Evolutionary conservation across 37 sponge, comb jelly and placozoan genomes (phyloP).

Genomic region (Tethya wilhelma): DNA sequence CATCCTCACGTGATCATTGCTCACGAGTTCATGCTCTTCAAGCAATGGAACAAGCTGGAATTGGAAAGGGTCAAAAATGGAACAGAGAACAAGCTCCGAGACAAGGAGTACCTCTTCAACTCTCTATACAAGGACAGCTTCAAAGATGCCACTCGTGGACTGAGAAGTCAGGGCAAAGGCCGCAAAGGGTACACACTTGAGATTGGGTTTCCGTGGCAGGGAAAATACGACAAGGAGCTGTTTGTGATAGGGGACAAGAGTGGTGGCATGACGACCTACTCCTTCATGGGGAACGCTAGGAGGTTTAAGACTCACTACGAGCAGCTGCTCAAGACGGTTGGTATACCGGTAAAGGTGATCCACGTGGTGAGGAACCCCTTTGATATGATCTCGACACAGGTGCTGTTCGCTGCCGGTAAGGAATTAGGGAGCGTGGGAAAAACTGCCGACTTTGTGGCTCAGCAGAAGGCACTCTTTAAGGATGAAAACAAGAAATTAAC

Average conservation of each 20-base stretch:
- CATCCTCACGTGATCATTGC: conserved; percentile 63
- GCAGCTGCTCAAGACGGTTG: background rate
- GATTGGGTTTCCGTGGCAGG: conserved; percentile 35
- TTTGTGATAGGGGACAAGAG: conserved; percentile 47
- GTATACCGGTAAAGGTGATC: background rate
- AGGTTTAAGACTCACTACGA: background rate
- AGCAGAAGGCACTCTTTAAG: background rate
- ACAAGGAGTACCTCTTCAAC: conserved; percentile 21
- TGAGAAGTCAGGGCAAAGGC: background rate
- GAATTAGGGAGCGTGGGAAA: no score
- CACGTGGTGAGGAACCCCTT: conserved; percentile 5
- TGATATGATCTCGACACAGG: background rate
- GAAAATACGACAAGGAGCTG: conserved; percentile 3
- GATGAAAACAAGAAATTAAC: background rate
- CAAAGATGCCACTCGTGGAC: background rate
- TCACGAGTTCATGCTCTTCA: conserved; percentile 41
- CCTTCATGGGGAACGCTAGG: background rate
- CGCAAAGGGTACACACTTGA: conserved; percentile 39
- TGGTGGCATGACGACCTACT: background rate
- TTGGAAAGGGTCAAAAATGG: background rate
- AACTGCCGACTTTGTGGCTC: no score
- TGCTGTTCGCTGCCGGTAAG: background rate
- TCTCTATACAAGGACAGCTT: conserved; percentile 18
- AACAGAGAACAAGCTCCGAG: no score
- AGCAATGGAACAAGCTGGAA: background rate